Base-by-base conservation (phyloP, 2,797 vertebrate genomes). In the Semotilus atromaculatus region DNA sequence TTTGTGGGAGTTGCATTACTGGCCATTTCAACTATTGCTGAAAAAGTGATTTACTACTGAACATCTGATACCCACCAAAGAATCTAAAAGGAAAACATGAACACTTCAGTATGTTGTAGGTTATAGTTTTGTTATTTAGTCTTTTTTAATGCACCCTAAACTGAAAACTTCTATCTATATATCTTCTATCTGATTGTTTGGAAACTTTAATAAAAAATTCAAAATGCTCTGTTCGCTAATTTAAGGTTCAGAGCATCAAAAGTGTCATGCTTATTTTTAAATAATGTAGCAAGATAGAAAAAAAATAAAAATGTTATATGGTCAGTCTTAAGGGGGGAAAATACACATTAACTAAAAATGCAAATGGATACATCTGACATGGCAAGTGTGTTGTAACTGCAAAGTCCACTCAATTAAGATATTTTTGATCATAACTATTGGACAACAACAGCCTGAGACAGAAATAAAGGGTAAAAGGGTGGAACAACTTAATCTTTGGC, bases 21-120 rank as follows among this genome's bases (percentile, higher is more conserved):
- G 70, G 58, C 75, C 45, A 45, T 67, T 86, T 74, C 58, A 74
- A 40, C 74, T 51, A 73, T 36, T 78, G 79, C 45, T 51, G 29
- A 21, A 77, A 48, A 83, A 53, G 55, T 18, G 43, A 29, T 79
- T 79, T 85, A 14, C 9, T 79, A 26, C 29, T 38, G 23, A 80
- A 70, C 75, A 66, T 23, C 31, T 62, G 23, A 80, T 53, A 64
- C 11, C 36, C 23, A 85, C 23, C 38, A 45, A 79, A n/a, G 51
- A 68, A 70, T 38, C 6, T 23, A 19, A 45, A 75, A 66, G 10
- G 9, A 23, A 84, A 76, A 58, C 5, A 48, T 11, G 21, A 51
- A 14, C 55, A 3, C 58, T n/a, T 64, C 26, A 40, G 31, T 26
- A 19, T 68, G 81, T 55, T 64, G 21, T 18, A 31, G 14, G 34